Base-by-base conservation (phyloP, 2,888 invertebrate species). In the Drosophila cyrtoloma region DNA sequence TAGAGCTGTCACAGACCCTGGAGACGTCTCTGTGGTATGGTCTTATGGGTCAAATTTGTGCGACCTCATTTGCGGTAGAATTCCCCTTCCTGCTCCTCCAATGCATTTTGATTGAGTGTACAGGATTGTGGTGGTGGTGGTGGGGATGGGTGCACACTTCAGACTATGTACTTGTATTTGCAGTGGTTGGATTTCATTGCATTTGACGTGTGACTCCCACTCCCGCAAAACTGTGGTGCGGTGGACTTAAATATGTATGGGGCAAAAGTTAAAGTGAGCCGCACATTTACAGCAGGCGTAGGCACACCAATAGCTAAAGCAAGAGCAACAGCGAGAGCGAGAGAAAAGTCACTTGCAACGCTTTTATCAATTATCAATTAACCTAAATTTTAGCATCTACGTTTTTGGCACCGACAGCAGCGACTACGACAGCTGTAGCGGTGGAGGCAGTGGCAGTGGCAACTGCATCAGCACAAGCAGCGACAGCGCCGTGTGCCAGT, bases 351-450 rank as follows among this genome's bases (percentile, higher is more conserved):
- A 67, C 67, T 67, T 57, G 74, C 65, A 77, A 62, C 66, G 86
- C 87, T 82, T 79, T 86, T 89, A 91, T 89, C 88, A 89, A 89
- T 91, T 89, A 89, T 89, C 88, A 89, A 89, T 89, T 89, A 89
- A 89, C 88, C 88, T 75, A 91, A 85, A 89, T 89, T 88, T 89
- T 71, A 84, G 78, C 77, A 63, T 70, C 77, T 75, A 82, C 87
- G 76, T 86, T 90, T 90, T 90, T 90, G 89, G 86, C 90, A 90
- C 67, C 77, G 76, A 73, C 75, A 70, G 65, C 79, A 68, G 67
- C 35, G 26, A 52, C 52, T 12, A 22, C 50, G 22, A 64, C 30
- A 35, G 35, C 22, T 5, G 33, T 69, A 51, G 39, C 65, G 55
- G 47, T 16, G 47, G 47, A 5, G 47, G 47, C 47, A 22, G 22